A percentile compares a stretch with the other conserved stretches of the same genome.
These are phyloP conservation scores for Alexandromys fortis DNA, from an alignment of 2,113 vertebrate genomes.

Conservation along the genomic window DNA sequence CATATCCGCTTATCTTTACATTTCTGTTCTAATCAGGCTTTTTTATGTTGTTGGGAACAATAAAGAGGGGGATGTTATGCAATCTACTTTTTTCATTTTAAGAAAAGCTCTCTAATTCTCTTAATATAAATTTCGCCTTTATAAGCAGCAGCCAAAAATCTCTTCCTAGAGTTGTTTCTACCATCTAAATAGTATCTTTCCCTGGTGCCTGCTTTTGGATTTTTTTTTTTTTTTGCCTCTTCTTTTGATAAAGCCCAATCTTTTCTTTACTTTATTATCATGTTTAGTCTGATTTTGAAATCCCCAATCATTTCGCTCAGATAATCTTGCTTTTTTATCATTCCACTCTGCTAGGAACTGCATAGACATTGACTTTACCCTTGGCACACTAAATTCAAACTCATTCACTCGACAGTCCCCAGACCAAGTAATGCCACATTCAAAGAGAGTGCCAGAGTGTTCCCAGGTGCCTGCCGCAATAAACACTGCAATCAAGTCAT, in stretches of 20 bases:
- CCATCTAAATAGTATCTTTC: conserved; percentile 43
- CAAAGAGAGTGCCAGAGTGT: conserved; percentile 18
- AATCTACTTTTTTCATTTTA: conserved; percentile 33
- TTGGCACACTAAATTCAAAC: conserved; percentile 56
- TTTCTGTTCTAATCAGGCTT: conserved; percentile 21
- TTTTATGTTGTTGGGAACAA: neutral
- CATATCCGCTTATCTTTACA: conserved; percentile 9
- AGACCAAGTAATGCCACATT: conserved; percentile 64
- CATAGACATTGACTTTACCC: conserved; percentile 54
- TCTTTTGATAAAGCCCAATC: conserved; percentile 51
- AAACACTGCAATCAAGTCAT: conserved; percentile 68
- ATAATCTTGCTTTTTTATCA: conserved; percentile 60
- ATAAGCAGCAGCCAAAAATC: conserved; percentile 53
- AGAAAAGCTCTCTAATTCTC: conserved; percentile 38
- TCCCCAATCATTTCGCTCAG: conserved; percentile 51
- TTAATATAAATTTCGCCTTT: conserved; percentile 24
- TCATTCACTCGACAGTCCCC: conserved; percentile 43
- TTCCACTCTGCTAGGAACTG: conserved; percentile 22
- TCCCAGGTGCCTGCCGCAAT: conserved; percentile 69
- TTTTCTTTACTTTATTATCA: conserved; percentile 63
- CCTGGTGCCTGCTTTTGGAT: conserved; percentile 9
- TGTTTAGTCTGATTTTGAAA: conserved; percentile 68
- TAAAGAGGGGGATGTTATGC: neutral
- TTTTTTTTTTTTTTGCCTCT: neutral
- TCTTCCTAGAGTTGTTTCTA: neutral